Evolutionary conservation across 1,140 invertebrate genomes (phyloP).

Genomic region (Pentalonia nigronervosa): DNA sequence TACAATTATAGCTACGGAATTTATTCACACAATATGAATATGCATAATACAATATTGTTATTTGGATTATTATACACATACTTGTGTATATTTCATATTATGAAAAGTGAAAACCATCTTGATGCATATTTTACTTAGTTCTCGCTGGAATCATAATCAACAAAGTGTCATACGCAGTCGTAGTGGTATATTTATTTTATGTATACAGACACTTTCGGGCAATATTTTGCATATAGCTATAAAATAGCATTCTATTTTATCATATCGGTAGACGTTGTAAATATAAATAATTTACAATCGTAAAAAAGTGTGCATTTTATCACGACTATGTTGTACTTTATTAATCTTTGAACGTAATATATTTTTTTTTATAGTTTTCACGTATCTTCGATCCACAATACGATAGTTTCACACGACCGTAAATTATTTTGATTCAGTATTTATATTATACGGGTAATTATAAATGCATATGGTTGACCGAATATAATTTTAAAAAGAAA

Average conservation of each 20-base stretch:
- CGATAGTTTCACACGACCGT: background rate
- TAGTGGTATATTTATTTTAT: background rate
- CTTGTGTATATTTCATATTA: background rate
- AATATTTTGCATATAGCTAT: background rate
- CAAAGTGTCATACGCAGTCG: background rate
- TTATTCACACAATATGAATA: background rate
- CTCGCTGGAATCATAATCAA: background rate
- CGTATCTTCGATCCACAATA: background rate
- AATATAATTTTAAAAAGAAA: no score
- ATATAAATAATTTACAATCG: background rate
- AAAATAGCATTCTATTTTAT: conserved; percentile 21
- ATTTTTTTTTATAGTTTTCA: background rate
- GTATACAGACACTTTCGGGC: background rate
- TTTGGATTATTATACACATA: background rate
- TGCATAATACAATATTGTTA: background rate
- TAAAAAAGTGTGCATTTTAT: background rate
- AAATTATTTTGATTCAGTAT: no score
- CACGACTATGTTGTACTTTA: background rate
- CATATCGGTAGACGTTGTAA: background rate
- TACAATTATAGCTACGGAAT: background rate
- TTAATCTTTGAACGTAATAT: background rate
- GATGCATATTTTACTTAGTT: background rate
- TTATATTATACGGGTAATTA: no score
- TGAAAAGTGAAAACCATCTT: background rate
- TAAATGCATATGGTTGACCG: no score